These are phyloP conservation scores for Apodemia hepburni DNA, from an alignment of 2,888 invertebrate species.

Conservation along the genomic window DNA sequence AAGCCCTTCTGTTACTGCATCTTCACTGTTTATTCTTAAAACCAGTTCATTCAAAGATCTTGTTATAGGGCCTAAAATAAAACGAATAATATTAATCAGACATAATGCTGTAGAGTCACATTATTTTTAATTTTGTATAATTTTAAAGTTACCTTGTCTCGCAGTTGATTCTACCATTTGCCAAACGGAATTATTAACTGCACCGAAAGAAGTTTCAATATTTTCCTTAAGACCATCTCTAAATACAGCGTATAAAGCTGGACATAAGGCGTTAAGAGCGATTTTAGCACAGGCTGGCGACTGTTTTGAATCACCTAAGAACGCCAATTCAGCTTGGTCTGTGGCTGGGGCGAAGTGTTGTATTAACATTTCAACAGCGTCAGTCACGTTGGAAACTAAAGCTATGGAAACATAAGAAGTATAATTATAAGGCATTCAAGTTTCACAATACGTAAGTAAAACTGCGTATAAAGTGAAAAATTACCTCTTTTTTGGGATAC, in stretches of 20 bases:
- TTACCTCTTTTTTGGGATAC: conserved; percentile 83
- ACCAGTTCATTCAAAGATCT: conserved; percentile 92
- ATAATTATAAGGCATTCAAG: neutral
- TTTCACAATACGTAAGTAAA: neutral
- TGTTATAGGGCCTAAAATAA: conserved; percentile 84
- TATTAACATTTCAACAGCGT: conserved; percentile 87
- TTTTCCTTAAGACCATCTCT: conserved; percentile 91
- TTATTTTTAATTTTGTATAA: neutral
- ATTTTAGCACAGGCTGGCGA: conserved; percentile 86
- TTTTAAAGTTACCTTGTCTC: conserved; percentile 83
- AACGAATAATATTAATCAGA: conserved; percentile 22
- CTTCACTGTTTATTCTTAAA: conserved; percentile 89
- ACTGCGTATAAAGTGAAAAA: neutral
- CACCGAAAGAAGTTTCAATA: conserved; percentile 91
- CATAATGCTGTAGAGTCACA: conserved; percentile 3
- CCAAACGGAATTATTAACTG: conserved; percentile 93
- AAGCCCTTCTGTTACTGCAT: conserved; percentile 90
- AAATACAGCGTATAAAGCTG: conserved; percentile 90
- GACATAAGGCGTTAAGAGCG: conserved; percentile 88
- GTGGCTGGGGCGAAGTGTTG: conserved; percentile 85
- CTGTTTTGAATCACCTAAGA: conserved; percentile 78
- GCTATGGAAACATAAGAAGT: conserved; percentile 56
- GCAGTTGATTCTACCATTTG: conserved; percentile 93
- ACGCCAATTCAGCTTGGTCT: conserved; percentile 81
- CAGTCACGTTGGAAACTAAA: conserved; percentile 86